Conservation (phyloP, 2,888 invertebrate species). For the Tuberolachnus salignus region DNA sequence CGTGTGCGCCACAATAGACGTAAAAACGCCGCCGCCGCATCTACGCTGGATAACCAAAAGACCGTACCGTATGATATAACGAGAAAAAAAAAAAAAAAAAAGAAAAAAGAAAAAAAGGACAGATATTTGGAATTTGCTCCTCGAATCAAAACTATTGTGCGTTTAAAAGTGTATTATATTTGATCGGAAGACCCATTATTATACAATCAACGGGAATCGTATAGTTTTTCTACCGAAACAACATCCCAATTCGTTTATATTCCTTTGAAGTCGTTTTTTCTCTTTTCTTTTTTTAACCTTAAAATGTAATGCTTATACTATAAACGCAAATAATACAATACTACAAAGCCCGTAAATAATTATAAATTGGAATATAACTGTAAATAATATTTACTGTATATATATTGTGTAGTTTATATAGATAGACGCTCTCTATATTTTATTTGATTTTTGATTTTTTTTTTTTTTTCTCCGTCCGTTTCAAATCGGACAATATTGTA, state of each 20-base stretch:
- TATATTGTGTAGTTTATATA: no score
- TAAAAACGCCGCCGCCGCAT: slow-evolving; percentile 19
- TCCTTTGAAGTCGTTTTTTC: neutral
- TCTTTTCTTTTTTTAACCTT: neutral
- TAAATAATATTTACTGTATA: no score
- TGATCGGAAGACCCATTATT: neutral
- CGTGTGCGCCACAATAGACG: neutral
- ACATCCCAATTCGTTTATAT: neutral
- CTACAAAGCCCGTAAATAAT: neutral
- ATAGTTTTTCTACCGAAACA: neutral
- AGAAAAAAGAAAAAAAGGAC: no score
- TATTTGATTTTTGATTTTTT: no score
- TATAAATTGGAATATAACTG: neutral
- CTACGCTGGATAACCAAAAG: neutral
- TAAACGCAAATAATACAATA: neutral
- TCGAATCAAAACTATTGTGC: neutral
- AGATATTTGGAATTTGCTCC: neutral
- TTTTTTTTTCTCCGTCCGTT: neutral
- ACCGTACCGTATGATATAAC: slow-evolving; percentile 1
- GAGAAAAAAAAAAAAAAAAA: no score
- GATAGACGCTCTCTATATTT: neutral
- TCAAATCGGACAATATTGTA: neutral
- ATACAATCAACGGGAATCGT: neutral
- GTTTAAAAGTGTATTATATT: no score
- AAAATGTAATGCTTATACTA: neutral